Percentiles rank a stretch among this genome's conserved stretches.
Conservation (phyloP, 1,140 invertebrate species). For the Neelides sp. region DNA sequence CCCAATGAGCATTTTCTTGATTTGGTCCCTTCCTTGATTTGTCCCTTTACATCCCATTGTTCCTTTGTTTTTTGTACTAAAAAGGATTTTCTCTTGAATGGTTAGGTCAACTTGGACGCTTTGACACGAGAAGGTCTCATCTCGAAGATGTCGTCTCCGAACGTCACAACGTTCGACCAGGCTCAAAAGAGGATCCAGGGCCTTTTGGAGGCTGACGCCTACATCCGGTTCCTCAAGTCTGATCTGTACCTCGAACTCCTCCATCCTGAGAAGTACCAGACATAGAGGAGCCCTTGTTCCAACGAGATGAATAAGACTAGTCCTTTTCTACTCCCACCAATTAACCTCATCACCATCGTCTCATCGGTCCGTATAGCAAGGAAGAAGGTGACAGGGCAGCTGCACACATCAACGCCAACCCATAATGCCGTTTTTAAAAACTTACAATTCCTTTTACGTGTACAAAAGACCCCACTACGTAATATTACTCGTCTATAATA, state of each 20-base stretch:
- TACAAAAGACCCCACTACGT: too few species aligned
- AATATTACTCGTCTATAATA: too few species aligned
- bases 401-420: too few species aligned
- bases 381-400: too few species aligned
- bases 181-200: slow-evolving; percentile 45
- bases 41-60: too few species aligned
- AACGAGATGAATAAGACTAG: too few species aligned
- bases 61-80: slow-evolving; percentile 2
- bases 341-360: too few species aligned
- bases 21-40: background rate
- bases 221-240: slow-evolving; percentile 44
- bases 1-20: background rate
- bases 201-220: slow-evolving; percentile 47
- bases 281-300: too few species aligned
- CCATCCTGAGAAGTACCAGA: slow-evolving; percentile 33
- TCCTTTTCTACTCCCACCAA: too few species aligned
- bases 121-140: slow-evolving; percentile 40
- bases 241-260: slow-evolving; percentile 41
- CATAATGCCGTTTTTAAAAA: too few species aligned
- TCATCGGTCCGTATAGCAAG: too few species aligned
- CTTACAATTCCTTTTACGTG: too few species aligned
- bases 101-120: slow-evolving; percentile 45
- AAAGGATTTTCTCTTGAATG: slow-evolving; percentile 21
- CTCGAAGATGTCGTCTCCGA: slow-evolving; percentile 35
- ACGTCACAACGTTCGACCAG: slow-evolving; percentile 41